Evolutionary conservation across 2,113 vertebrate species (phyloP).

Genomic region (Embiotoca jacksoni): DNA sequence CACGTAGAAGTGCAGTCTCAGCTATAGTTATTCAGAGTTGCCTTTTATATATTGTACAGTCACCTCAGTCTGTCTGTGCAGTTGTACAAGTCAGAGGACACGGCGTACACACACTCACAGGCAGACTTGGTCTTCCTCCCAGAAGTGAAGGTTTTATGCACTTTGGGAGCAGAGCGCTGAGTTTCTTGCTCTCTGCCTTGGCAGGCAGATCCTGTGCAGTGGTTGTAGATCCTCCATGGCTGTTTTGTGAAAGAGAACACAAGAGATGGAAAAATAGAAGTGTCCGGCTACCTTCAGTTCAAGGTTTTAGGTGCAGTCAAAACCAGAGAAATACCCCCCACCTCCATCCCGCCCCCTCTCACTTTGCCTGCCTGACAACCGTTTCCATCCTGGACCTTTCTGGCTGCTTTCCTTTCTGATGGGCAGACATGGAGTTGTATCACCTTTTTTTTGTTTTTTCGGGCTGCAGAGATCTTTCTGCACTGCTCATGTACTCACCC

Average conservation of each 20-base stretch:
- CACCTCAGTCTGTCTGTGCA: conserved; percentile 1
- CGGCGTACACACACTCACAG: conserved; percentile 50
- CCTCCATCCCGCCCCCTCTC: not conserved
- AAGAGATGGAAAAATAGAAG: conserved; percentile 58
- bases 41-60: conserved; percentile 10
- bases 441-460: conserved; percentile 1
- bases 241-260: conserved; percentile 49
- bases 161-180: conserved; percentile 50
- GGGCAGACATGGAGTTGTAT: conserved; percentile 54
- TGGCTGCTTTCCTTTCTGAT: conserved; percentile 68
- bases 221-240: conserved; percentile 66
- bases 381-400: conserved; percentile 65
- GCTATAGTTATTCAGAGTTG: conserved; percentile 1
- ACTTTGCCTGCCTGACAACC: conserved; percentile 54
- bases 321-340: conserved; percentile 17
- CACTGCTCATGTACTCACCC: conserved; percentile 41
- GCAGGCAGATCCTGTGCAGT: conserved; percentile 31
- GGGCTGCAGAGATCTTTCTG: conserved; percentile 34
- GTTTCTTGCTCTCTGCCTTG: conserved; percentile 54
- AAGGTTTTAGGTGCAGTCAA: conserved; percentile 40
- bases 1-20: conserved; percentile 33
- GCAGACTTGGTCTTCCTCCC: conserved; percentile 62
- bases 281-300: conserved; percentile 57
- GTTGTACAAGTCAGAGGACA: conserved; percentile 48
- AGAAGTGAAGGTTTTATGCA: conserved; percentile 67